A percentile compares a stretch with the other conserved stretches of the same genome.
These are phyloP conservation scores for Antechinus flavipes DNA, from an alignment of 2,113 vertebrate species.

Conservation along the genomic window DNA sequence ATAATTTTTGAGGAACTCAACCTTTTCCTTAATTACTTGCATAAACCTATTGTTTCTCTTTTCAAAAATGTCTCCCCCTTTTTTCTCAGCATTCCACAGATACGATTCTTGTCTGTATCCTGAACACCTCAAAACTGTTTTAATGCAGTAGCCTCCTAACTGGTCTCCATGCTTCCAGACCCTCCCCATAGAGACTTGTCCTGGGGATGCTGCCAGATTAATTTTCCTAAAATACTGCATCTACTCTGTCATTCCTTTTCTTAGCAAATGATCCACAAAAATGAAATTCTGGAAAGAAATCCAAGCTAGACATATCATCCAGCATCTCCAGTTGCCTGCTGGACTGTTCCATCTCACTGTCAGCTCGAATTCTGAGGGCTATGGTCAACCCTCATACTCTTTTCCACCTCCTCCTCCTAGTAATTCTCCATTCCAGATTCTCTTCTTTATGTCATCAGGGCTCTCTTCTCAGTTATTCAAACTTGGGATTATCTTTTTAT, in stretches of 20 bases:
- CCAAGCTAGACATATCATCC: background rate
- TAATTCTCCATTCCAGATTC: background rate
- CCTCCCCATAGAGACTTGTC: constrained; percentile 65
- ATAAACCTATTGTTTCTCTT: background rate
- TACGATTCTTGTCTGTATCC: background rate
- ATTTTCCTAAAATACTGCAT: constrained; percentile 50
- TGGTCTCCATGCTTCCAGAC: constrained; percentile 4
- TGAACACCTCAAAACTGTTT: background rate
- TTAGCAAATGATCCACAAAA: constrained; percentile 3
- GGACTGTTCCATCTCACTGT: background rate
- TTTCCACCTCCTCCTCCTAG: background rate
- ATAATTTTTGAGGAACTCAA: background rate
- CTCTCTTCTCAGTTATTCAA: background rate
- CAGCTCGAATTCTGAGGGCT: background rate
- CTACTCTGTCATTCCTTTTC: constrained; percentile 65
- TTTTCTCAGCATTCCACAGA: background rate
- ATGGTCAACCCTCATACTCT: background rate
- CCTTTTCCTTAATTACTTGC: background rate
- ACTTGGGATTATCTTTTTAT: background rate
- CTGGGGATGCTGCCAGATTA: constrained; percentile 43
- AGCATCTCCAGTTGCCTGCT: background rate
- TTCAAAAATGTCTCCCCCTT: background rate
- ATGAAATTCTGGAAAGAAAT: background rate
- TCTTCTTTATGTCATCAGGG: background rate
- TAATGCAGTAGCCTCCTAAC: background rate